A percentile compares a stretch with the other conserved stretches of the same genome.
Conservation (phyloP, 2,888 invertebrate species). For the Nowickia ferox region DNA sequence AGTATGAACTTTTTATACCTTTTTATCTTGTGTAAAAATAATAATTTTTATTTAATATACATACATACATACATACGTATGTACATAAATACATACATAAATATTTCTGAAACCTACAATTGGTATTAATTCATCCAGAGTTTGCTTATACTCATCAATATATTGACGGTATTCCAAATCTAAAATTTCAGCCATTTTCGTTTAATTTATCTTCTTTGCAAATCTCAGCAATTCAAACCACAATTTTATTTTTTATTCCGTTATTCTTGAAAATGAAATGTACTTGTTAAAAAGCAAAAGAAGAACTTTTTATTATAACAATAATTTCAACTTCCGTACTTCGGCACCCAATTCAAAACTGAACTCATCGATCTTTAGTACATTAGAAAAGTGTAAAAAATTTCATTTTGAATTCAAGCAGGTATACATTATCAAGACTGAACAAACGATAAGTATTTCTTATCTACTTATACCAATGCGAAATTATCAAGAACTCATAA, state of each 20-base stretch:
- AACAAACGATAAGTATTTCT: slow-evolving; percentile 48
- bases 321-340: slow-evolving; percentile 20
- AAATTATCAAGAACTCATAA: slow-evolving; percentile 24
- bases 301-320: slow-evolving; percentile 8
- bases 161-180: slow-evolving; percentile 79
- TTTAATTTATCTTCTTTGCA: slow-evolving; percentile 39
- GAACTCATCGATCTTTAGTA: slow-evolving; percentile 57
- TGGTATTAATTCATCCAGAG: slow-evolving; percentile 79
- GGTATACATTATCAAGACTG: slow-evolving; percentile 56
- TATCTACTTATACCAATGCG: slow-evolving; percentile 54
- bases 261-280: not conserved
- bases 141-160: slow-evolving; percentile 79
- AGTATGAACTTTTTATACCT: no score
- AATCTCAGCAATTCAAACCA: slow-evolving; percentile 1
- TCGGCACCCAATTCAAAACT: slow-evolving; percentile 51
- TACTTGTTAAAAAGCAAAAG: not conserved
- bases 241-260: not conserved
- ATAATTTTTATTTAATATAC: not conserved
- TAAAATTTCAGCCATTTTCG: slow-evolving; percentile 80
- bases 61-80: not conserved
- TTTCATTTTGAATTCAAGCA: slow-evolving; percentile 46
- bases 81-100: not conserved
- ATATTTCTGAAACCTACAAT: slow-evolving; percentile 77
- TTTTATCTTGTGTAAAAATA: no score
- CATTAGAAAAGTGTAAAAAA: slow-evolving; percentile 44